These are phyloP conservation scores for Theocolax elegans DNA, from an alignment of 1,140 invertebrate species.

Conservation along the genomic window DNA sequence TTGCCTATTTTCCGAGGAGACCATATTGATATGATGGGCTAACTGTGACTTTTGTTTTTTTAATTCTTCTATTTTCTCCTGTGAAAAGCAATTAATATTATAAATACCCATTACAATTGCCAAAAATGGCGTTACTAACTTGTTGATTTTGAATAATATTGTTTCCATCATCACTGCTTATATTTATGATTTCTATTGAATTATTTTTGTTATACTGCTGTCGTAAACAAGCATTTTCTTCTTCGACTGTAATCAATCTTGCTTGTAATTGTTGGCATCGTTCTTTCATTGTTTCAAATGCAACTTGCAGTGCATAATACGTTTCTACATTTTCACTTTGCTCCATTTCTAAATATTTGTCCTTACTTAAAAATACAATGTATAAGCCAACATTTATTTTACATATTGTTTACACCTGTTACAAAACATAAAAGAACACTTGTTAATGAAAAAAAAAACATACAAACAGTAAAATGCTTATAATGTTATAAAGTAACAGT, in stretches of 20 bases:
- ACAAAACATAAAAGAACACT: no score
- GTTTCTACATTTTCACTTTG: constrained; percentile 58
- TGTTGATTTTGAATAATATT: constrained; percentile 43
- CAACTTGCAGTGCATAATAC: constrained; percentile 76
- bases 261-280: constrained; percentile 79
- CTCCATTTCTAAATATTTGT: background rate
- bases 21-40: constrained; percentile 80
- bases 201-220: constrained; percentile 65
- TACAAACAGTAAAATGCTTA: no score
- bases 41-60: constrained; percentile 80
- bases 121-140: constrained; percentile 41
- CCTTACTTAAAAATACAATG: no score
- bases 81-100: constrained; percentile 49
- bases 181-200: constrained; percentile 34
- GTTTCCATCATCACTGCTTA: constrained; percentile 38
- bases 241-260: constrained; percentile 75
- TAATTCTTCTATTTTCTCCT: constrained; percentile 74
- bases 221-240: constrained; percentile 77
- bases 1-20: constrained; percentile 81
- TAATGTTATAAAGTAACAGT: no score
- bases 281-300: constrained; percentile 83
- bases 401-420: no score
- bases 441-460: no score
- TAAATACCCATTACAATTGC: background rate
- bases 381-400: background rate